Evolutionary conservation across 2,797 vertebrate species (phyloP).

Genomic region (Adrianichthys oophorus): DNA sequence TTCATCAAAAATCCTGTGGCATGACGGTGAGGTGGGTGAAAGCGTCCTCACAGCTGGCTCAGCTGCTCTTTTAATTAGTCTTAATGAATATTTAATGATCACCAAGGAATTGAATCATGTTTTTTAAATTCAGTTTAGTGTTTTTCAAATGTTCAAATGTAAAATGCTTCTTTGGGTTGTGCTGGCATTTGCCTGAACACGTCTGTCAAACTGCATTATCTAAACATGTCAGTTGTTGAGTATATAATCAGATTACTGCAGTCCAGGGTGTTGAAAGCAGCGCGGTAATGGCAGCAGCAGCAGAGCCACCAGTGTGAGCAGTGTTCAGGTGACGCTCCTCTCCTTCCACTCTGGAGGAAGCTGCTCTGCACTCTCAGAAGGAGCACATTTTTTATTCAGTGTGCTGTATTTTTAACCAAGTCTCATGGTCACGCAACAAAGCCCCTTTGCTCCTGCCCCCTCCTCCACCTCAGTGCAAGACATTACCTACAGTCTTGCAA

Average conservation of each 20-base stretch:
- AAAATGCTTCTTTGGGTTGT: conserved; percentile 14
- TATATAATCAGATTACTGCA: conserved; percentile 40
- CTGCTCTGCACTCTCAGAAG: conserved; percentile 76
- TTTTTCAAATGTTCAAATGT: no score
- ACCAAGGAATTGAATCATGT: conserved; percentile 90
- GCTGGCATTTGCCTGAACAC: conserved; percentile 19
- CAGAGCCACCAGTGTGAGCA: conserved; percentile 24
- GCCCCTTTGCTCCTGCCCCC: conserved; percentile 33
- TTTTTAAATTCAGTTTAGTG: conserved; percentile 77
- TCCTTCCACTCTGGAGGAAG: conserved; percentile 65
- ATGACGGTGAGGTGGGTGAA: conserved; percentile 84
- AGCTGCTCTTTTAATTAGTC: conserved; percentile 93
- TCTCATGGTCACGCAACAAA: conserved; percentile 77
- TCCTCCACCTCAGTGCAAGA: conserved; percentile 25
- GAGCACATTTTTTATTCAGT: conserved; percentile 86
- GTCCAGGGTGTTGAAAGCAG: conserved; percentile 14
- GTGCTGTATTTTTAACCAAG: conserved; percentile 82
- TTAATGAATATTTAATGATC: conserved; percentile 97
- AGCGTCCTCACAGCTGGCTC: conserved; percentile 81
- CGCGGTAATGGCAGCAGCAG: conserved; percentile 38
- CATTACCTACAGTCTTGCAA: conserved; percentile 41
- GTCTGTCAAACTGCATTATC: conserved; percentile 24
- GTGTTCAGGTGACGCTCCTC: conserved; percentile 71
- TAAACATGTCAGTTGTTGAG: conserved; percentile 28
- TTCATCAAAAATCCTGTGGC: conserved; percentile 80